A percentile compares a stretch with the other conserved stretches of the same genome.
phyloP scores from a whole-genome alignment of 2,797 vertebrate species.

The Rhinatrema bivittatum region DNA sequence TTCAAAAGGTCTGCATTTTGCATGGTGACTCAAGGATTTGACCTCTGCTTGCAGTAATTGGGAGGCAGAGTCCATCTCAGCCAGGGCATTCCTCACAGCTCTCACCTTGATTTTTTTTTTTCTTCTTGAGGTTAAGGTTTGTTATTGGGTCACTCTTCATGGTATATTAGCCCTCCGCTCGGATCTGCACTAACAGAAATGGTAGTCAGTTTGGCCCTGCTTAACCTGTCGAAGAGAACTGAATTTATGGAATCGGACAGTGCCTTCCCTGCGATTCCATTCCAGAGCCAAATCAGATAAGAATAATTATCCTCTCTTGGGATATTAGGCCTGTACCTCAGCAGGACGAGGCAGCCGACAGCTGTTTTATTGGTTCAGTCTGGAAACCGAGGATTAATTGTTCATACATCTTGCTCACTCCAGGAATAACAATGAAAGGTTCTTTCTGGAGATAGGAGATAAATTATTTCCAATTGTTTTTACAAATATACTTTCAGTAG shows the following conservation, averaged over 20 bases:
- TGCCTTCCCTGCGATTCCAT: conserved; percentile 81
- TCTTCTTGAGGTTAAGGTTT: conserved; percentile 28
- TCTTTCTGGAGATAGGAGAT: conserved; percentile 55
- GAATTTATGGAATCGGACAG: conserved; percentile 59
- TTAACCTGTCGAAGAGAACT: conserved; percentile 67
- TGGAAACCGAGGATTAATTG: conserved; percentile 55
- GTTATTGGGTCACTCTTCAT: conserved; percentile 48
- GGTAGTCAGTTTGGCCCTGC: conserved; percentile 63
- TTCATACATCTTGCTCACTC: conserved; percentile 47
- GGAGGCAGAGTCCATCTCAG: conserved; percentile 10
- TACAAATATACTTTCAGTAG: conserved; percentile 26
- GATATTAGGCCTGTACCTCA: conserved; percentile 70
- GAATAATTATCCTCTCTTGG: conserved; percentile 82
- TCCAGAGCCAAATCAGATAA: conserved; percentile 87
- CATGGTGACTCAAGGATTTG: conserved; percentile 14
- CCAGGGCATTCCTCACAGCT: conserved; percentile 14
- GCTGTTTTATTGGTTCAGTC: conserved; percentile 55
- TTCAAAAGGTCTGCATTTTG: conserved; percentile 8
- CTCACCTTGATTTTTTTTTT: conserved; percentile 2
- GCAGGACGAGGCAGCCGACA: conserved; percentile 55
- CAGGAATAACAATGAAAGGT: conserved; percentile 39
- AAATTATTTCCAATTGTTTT: conserved; percentile 52
- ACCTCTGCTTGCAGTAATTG: conserved; percentile 1
- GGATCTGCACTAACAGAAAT: conserved; percentile 45
- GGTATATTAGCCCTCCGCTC: conserved; percentile 43